These are phyloP conservation scores for Anguilla rostrata DNA, from an alignment of 2,113 vertebrate species.

Conservation along the genomic window DNA sequence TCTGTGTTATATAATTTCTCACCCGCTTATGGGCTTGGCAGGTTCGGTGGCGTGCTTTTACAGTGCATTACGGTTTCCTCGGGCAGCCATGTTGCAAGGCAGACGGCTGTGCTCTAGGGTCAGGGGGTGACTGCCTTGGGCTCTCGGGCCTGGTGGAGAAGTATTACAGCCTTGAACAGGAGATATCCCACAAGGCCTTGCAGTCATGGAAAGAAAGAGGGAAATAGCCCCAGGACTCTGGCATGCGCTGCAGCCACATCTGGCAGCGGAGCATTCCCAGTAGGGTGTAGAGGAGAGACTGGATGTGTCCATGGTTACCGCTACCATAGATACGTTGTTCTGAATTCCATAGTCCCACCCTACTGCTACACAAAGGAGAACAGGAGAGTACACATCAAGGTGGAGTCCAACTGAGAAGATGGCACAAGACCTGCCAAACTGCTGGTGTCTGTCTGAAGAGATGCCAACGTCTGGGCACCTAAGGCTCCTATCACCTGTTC, in stretches of 20 bases:
- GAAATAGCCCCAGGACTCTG: neutral
- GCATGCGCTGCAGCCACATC: neutral
- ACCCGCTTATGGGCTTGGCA: conserved; percentile 6
- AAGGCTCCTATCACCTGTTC: neutral
- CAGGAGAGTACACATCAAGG: neutral
- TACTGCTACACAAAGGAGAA: neutral
- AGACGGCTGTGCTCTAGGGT: neutral
- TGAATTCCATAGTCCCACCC: neutral
- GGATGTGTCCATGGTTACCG: neutral
- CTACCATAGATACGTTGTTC: neutral
- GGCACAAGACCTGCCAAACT: neutral
- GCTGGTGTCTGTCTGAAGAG: neutral
- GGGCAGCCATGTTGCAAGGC: neutral
- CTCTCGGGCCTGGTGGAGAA: neutral
- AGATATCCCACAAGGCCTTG: neutral
- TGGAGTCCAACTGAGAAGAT: neutral
- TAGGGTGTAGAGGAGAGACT: neutral
- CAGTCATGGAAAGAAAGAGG: neutral
- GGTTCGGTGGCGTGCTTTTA: neutral
- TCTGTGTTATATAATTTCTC: conserved; percentile 19
- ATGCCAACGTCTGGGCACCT: neutral
- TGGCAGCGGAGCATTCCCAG: neutral
- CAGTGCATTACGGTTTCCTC: neutral
- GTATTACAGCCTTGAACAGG: neutral
- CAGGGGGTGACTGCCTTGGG: neutral